Evolutionary conservation across 2,113 vertebrate species (phyloP), one percentile per base, ranked within the genome.

Genomic region (Pitta sordida): DNA sequence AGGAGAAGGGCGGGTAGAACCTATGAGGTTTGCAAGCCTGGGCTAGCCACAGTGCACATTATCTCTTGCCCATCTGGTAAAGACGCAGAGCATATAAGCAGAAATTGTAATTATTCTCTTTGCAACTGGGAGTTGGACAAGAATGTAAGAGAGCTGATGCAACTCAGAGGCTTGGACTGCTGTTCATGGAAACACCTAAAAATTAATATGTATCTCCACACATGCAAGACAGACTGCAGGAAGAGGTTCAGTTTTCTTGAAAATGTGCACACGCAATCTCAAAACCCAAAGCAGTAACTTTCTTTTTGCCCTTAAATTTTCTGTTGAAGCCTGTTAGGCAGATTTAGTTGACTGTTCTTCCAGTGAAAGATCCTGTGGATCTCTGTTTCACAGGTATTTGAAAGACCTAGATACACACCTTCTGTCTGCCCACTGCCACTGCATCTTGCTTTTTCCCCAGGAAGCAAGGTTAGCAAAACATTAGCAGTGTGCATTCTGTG

Each of bases 71-170:
- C 62, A 84, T 32, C 48, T 49, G 34, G 14, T 58, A 18, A 77
- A 81, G 43, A 21, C 5, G 3, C 29, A 75, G 44, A 82, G 15
- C 46, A 11, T 15, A 0, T 24, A 76, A 76, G 58, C 8, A 89
- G 37, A 83, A 90, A 91, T 62, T 69, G 10, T 63, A 87, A 90
- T 85, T 88, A 41, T 39, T 91, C 75, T 80, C 20, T 53, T 79
- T 62, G 58, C 59, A 84, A 27, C 9, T 94, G 44, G 34, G 84
- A 60, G 29, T 4, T 75, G 52, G 62, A 69, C 49, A 87, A 58
- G 26, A 91, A 76, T 52, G 36, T 36, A 39, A 82, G 41, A 78
- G 48, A 94, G 44, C 68, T 79, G 44, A 87, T 58, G 62, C 39
- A 69, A 55, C 37, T 63, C 29, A 55, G 41, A 83, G 15, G 49